These are phyloP conservation scores for Hemibagrus wyckioides DNA, from an alignment of 2,113 vertebrate genomes.

Conservation along the genomic window DNA sequence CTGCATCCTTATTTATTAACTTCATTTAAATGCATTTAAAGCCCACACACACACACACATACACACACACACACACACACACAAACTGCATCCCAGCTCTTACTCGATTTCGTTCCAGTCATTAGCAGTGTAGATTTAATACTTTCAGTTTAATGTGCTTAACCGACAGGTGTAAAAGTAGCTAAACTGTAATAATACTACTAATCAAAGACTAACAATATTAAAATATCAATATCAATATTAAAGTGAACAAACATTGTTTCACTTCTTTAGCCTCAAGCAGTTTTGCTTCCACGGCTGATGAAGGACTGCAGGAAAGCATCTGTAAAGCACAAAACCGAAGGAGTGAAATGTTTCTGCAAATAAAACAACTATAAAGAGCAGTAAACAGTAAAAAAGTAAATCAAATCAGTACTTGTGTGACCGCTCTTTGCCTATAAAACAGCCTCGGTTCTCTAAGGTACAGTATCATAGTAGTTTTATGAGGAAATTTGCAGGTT, in stretches of 20 bases:
- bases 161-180: background rate
- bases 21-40: background rate
- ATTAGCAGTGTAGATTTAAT: background rate
- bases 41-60: background rate
- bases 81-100: background rate
- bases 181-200: background rate
- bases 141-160: background rate
- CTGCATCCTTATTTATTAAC: background rate
- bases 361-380: constrained; percentile 3
- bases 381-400: constrained; percentile 11
- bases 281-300: background rate
- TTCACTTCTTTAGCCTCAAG: background rate
- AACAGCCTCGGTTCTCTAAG: constrained; percentile 12
- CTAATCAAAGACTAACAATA: background rate
- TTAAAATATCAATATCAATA: background rate
- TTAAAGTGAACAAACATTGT: background rate
- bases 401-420: background rate
- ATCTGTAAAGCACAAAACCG: background rate
- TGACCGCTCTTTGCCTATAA: constrained; percentile 9
- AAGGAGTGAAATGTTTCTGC: background rate
- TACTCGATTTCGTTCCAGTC: background rate
- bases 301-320: background rate
- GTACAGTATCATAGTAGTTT: background rate
- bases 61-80: background rate
- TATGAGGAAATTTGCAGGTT: constrained; percentile 11